These are phyloP conservation scores for Zonitis immaculata DNA, from an alignment of 2,888 invertebrate species.

Conservation along the genomic window DNA sequence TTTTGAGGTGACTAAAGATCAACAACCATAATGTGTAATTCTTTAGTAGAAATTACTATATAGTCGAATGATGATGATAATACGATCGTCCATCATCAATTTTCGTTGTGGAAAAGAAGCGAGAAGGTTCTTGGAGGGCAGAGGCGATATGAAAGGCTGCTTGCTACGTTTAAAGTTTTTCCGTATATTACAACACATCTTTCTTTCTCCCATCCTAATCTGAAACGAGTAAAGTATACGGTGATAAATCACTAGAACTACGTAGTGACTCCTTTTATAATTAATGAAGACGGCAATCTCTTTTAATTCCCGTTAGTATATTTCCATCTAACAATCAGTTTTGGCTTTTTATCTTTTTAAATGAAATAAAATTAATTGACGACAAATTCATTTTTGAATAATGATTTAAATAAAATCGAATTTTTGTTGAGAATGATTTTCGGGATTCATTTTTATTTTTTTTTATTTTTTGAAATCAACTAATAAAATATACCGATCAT, in stretches of 20 bases:
- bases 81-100: conserved; percentile 1
- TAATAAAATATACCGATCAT: not conserved
- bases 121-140: not conserved
- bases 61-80: not conserved
- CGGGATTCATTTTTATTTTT: not conserved
- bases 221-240: not conserved
- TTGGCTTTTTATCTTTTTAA: not conserved
- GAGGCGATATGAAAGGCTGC: conserved; percentile 2
- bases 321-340: not conserved
- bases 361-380: not conserved
- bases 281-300: conserved; percentile 5
- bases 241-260: conserved; percentile 5
- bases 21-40: not conserved
- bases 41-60: not conserved
- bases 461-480: too few species aligned
- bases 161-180: not conserved
- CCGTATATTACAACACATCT: not conserved
- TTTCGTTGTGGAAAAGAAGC: not conserved
- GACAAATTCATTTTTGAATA: conserved; percentile 1
- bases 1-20: not conserved
- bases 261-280: conserved; percentile 3
- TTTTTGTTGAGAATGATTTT: not conserved
- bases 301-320: conserved; percentile 1
- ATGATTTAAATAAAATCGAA: not conserved
- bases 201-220: not conserved